Base-by-base conservation (phyloP, 2,797 vertebrate genomes). In the Syngnathus rostellatus region DNA sequence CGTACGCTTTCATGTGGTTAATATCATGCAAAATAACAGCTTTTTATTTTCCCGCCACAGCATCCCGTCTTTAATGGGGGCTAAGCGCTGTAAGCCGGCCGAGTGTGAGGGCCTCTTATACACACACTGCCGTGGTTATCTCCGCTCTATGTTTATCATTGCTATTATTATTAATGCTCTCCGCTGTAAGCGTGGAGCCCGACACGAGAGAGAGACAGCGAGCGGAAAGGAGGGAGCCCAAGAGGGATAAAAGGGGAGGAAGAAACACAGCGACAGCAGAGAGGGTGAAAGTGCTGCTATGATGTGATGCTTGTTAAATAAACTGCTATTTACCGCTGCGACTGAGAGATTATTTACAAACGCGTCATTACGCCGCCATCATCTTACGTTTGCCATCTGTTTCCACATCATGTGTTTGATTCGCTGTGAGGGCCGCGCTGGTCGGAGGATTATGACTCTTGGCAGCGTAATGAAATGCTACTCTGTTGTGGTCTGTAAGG, bases 21-120 rank as follows among this genome's bases (percentile, higher is more conserved):
- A 91, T 90, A 91, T 88, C 85, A 92, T 90, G 89, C 90, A 90
- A 91, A 91, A 91, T 89, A 92, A 90, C 86, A 83, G 88, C 85
- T 85, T 87, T 86, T 86, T 87, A 84, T 87, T 81, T 85, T 82
- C 80, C 83, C 74, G 77, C 80, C 70, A 12, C 70, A 72, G 45
- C 84, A 72, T 77, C 83, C 77, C 77, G 60, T 80, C 87, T 88
- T 85, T 88, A 89, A 87, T 89, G 86, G 85, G 85, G 81, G 83
- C 87, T 87, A 89, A 92, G 89, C 85, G 77, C 85, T 87, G 89
- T 91, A 91, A 92, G 90, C 90, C 81, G 81, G 85, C 79, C 87
- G 86, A 84, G 80, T 77, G 73, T 71, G 71, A 80, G 80, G 82
- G 80, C 84, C 84, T 86, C 87, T 85, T 85, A 81, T 79, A 83